Conservation (phyloP, 2,888 invertebrate genomes). For the Phasia obesa region DNA sequence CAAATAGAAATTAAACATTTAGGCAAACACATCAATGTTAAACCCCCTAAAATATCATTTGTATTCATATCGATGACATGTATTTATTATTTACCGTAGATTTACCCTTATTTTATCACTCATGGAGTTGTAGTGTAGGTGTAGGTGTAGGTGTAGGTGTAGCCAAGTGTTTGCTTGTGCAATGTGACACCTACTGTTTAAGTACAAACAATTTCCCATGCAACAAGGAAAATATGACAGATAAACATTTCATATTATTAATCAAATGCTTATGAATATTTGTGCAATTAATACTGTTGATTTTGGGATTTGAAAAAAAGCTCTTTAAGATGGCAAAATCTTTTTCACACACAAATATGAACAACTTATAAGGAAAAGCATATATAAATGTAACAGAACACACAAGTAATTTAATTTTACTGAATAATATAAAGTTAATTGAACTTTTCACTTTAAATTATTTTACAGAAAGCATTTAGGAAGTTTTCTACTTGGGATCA, state of each 20-base stretch:
- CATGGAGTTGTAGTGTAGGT: neutral
- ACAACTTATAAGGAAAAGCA: neutral
- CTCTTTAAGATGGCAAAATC: neutral
- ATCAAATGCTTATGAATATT: slow-evolving; percentile 31
- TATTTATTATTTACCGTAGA: neutral
- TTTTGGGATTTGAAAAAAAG: slow-evolving; percentile 3
- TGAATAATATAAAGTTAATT: too few species aligned
- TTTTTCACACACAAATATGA: neutral
- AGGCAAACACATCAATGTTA: neutral
- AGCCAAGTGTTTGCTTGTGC: neutral
- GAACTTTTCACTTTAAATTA: too few species aligned
- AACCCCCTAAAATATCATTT: neutral
- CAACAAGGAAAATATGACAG: neutral
- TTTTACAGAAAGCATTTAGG: too few species aligned
- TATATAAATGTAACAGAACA: neutral
- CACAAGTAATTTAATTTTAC: too few species aligned
- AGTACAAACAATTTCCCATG: too few species aligned
- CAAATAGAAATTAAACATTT: slow-evolving; percentile 12
- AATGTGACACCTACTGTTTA: slow-evolving; percentile 18
- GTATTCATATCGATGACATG: neutral
- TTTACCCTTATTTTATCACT: neutral
- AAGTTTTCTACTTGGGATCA: too few species aligned
- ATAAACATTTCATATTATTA: slow-evolving; percentile 25
- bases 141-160: neutral
- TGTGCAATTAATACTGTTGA: slow-evolving; percentile 23